Evolutionary conservation across 2,797 vertebrate genomes (phyloP).

Genomic region (Syngnathus rostellatus): DNA sequence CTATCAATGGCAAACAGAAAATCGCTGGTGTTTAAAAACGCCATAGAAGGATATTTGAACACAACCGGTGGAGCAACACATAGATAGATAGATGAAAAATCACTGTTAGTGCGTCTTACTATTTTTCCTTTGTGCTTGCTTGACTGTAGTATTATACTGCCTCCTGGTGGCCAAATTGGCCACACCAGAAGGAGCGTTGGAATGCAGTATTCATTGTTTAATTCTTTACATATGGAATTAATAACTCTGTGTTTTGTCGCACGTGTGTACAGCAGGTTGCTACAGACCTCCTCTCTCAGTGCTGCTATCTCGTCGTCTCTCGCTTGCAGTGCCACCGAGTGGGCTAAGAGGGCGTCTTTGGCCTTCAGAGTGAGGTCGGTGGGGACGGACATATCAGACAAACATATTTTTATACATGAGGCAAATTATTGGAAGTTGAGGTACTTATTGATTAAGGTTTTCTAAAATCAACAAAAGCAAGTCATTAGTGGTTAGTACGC

Average conservation of each 20-base stretch:
- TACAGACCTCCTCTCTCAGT: slow-evolving; percentile 65
- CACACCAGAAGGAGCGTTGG: too few relatives aligned
- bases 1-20: neutral
- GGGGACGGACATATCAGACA: neutral
- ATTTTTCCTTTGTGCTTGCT: too few relatives aligned
- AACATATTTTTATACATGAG: neutral
- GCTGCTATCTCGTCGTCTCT: slow-evolving; percentile 62
- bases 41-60: too few relatives aligned
- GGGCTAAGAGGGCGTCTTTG: slow-evolving; percentile 67
- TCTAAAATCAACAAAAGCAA: slow-evolving; percentile 1
- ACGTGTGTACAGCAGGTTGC: neutral
- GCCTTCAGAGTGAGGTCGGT: slow-evolving; percentile 41
- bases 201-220: too few relatives aligned
- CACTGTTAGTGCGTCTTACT: too few relatives aligned
- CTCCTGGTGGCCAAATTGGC: too few relatives aligned
- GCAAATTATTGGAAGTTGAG: neutral
- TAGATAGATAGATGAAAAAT: too few relatives aligned
- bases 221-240: too few relatives aligned
- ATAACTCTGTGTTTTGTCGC: neutral
- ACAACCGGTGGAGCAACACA: too few relatives aligned
- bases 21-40: neutral
- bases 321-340: slow-evolving; percentile 62
- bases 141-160: too few relatives aligned
- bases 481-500: slow-evolving; percentile 5
- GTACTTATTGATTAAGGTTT: neutral